phyloP scores from a whole-genome alignment of 2,113 vertebrate species.

The Columba janthina region DNA sequence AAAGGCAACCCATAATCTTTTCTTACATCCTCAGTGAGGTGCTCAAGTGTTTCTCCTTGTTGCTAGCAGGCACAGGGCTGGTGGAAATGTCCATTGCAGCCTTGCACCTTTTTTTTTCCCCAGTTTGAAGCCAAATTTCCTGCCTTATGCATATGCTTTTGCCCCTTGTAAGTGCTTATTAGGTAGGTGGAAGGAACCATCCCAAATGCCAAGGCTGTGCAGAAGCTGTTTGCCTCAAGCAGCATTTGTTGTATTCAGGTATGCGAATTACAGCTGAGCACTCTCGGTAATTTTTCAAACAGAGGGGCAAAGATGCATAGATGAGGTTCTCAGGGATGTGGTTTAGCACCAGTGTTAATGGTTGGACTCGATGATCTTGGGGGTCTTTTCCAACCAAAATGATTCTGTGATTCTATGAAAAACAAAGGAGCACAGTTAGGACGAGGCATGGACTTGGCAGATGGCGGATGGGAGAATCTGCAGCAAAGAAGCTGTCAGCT shows the following conservation, averaged over 20 bases:
- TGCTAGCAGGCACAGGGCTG: not conserved
- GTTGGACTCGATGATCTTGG: too few relatives aligned
- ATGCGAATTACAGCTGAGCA: not conserved
- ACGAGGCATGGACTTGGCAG: not conserved
- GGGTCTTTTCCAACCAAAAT: too few relatives aligned
- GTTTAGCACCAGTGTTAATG: too few relatives aligned
- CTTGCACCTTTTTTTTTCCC: not conserved
- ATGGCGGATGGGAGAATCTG: not conserved
- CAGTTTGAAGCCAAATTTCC: not conserved
- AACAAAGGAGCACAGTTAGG: not conserved
- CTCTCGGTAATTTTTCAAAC: not conserved
- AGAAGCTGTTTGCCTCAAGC: not conserved
- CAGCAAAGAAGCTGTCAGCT: not conserved
- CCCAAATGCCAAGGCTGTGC: not conserved
- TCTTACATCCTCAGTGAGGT: constrained; percentile 10
- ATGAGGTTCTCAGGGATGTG: too few relatives aligned
- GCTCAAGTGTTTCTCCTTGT: not conserved
- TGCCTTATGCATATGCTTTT: not conserved
- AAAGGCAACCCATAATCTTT: not conserved
- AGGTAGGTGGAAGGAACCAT: not conserved
- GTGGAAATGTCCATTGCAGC: not conserved
- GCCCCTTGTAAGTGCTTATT: not conserved
- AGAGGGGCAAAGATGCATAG: not conserved
- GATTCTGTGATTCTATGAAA: not conserved
- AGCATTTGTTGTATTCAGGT: not conserved